Evolutionary conservation across 2,113 vertebrate species (phyloP).

Genomic region (Calcarius ornatus): DNA sequence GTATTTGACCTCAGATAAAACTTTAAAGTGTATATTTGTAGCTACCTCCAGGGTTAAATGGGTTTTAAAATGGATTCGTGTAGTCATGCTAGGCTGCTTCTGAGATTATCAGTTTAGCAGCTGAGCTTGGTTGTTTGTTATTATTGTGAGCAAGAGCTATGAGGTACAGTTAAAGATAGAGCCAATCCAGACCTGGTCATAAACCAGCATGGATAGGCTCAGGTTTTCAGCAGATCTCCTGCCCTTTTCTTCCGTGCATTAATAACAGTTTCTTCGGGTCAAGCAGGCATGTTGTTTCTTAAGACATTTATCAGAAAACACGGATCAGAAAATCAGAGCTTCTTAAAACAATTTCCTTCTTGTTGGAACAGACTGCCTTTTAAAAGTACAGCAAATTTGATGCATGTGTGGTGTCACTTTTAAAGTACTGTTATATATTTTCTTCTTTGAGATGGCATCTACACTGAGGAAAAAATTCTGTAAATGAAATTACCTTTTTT

Average conservation of each 20-base stretch:
- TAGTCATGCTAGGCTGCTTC: background rate
- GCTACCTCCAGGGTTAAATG: background rate
- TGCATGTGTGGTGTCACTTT: background rate
- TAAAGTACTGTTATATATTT: background rate
- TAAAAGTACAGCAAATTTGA: background rate
- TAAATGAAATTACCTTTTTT: background rate
- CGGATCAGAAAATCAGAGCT: background rate
- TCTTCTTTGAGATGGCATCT: background rate
- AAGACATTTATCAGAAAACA: background rate
- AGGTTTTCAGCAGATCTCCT: background rate
- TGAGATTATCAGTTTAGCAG: background rate
- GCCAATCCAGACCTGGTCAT: background rate
- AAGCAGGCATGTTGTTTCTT: background rate
- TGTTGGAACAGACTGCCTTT: background rate
- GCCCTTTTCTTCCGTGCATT: background rate
- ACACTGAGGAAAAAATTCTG: background rate
- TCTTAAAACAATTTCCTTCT: background rate
- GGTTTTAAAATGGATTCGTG: background rate
- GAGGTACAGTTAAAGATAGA: background rate
- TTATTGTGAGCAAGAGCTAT: background rate
- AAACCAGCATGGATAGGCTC: background rate
- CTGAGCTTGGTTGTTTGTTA: background rate
- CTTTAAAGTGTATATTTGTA: background rate
- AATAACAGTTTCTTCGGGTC: background rate
- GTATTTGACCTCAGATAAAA: constrained; percentile 12